phyloP scores from a whole-genome alignment of 2,888 invertebrate species.

The Harpalus rubripes region DNA sequence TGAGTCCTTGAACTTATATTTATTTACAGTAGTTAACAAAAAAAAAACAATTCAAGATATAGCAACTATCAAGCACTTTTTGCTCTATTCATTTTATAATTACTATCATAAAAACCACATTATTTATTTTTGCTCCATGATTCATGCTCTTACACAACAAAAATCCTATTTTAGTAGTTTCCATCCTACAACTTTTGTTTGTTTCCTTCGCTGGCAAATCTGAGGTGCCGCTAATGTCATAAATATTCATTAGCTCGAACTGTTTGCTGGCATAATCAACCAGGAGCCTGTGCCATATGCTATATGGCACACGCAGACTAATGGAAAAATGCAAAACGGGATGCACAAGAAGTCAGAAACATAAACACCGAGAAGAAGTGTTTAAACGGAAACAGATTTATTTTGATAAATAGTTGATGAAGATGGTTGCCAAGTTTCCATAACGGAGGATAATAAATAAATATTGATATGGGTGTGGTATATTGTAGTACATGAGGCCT shows the following conservation, averaged over 20 bases:
- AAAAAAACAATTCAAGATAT: too few relatives aligned
- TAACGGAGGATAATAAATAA: background rate
- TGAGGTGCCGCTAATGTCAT: slow-evolving; percentile 58
- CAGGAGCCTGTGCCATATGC: background rate
- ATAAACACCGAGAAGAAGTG: background rate
- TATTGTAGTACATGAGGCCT: background rate
- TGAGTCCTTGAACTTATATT: too few relatives aligned
- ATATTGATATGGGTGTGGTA: background rate
- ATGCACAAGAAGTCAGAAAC: background rate
- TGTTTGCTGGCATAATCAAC: slow-evolving; percentile 37
- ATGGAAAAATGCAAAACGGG: background rate
- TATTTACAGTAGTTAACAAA: too few relatives aligned
- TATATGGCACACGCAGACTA: background rate
- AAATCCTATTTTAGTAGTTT: background rate
- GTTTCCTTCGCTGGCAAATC: slow-evolving; percentile 44
- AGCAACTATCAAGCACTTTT: too few relatives aligned
- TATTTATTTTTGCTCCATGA: slow-evolving; percentile 3
- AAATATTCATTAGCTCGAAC: slow-evolving; percentile 60
- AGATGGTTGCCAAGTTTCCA: background rate
- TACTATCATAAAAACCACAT: background rate
- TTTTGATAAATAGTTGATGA: background rate
- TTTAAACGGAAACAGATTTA: background rate
- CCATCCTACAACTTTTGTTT: slow-evolving; percentile 34
- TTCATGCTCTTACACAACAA: background rate
- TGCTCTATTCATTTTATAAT: too few relatives aligned